These are phyloP conservation scores for Phalloptychus januarius DNA, from an alignment of 2,797 vertebrate species.

Conservation along the genomic window DNA sequence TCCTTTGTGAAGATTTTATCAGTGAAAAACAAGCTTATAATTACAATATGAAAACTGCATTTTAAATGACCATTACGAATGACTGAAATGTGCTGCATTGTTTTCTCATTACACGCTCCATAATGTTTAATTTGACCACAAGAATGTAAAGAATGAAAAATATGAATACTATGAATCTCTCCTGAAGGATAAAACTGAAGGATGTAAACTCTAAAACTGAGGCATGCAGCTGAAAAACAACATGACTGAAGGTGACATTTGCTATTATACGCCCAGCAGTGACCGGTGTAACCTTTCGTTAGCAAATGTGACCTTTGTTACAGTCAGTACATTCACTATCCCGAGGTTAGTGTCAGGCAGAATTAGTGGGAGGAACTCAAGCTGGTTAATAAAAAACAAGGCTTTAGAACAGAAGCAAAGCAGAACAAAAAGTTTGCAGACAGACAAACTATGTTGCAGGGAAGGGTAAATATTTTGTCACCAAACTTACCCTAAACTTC, in stretches of 20 bases:
- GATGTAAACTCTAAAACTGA: slow-evolving; percentile 3
- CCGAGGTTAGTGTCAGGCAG: slow-evolving; percentile 36
- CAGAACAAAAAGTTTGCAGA: slow-evolving; percentile 34
- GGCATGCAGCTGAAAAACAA: slow-evolving; percentile 66
- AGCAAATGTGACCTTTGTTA: slow-evolving; percentile 69
- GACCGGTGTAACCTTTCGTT: slow-evolving; percentile 19
- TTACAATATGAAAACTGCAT: background rate
- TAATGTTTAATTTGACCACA: slow-evolving; percentile 54
- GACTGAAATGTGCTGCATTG: slow-evolving; percentile 10
- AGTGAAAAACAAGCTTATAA: slow-evolving; percentile 12
- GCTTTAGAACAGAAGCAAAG: slow-evolving; percentile 64
- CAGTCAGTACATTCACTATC: slow-evolving; percentile 22
- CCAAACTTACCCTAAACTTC: slow-evolving; percentile 99
- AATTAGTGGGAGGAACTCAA: slow-evolving; percentile 65
- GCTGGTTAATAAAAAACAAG: slow-evolving; percentile 59
- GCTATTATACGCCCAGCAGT: slow-evolving; percentile 35
- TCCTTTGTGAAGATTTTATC: slow-evolving; percentile 1
- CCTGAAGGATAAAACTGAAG: slow-evolving; percentile 13
- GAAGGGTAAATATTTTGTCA: slow-evolving; percentile 72
- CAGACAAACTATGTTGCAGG: slow-evolving; percentile 49
- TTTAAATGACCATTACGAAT: background rate
- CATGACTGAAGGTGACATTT: slow-evolving; percentile 64
- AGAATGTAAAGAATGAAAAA: slow-evolving; percentile 68
- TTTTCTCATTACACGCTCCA: slow-evolving; percentile 29
- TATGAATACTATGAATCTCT: slow-evolving; percentile 11